These are phyloP conservation scores for Mastomys coucha DNA, from an alignment of 2,113 vertebrate species.

Conservation along the genomic window DNA sequence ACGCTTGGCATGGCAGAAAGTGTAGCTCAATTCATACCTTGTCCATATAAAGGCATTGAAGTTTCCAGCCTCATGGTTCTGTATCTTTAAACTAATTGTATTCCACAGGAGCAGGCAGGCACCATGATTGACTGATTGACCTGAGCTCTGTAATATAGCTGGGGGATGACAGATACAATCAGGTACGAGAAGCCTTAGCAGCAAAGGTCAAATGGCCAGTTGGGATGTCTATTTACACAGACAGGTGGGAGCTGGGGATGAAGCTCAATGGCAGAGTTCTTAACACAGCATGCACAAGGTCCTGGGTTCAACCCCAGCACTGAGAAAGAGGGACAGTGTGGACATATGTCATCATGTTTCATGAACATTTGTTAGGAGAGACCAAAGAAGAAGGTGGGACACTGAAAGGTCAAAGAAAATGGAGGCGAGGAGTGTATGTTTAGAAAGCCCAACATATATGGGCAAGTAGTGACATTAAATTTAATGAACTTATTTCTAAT, in stretches of 20 bases:
- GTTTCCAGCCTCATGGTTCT: background rate
- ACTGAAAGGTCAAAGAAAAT: background rate
- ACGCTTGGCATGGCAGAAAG: background rate
- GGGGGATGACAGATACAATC: background rate
- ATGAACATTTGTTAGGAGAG: background rate
- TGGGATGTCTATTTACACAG: background rate
- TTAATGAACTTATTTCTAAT: background rate
- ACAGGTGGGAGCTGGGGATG: background rate
- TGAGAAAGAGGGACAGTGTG: background rate
- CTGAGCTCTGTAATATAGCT: background rate
- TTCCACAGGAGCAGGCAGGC: background rate
- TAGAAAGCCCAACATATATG: background rate
- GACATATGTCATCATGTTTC: background rate
- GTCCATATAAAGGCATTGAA: background rate
- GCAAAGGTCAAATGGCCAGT: no score
- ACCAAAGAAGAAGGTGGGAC: background rate
- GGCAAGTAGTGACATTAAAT: background rate
- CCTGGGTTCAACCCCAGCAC: background rate
- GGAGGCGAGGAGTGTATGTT: background rate
- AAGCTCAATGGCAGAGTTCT: background rate
- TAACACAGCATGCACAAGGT: background rate
- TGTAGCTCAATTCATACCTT: accelerated
- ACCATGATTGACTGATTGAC: background rate
- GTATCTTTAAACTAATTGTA: background rate
- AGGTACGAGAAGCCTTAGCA: background rate